Evolutionary conservation across 2,888 invertebrate genomes (phyloP).

Genomic region (Drosophila basisetae): DNA sequence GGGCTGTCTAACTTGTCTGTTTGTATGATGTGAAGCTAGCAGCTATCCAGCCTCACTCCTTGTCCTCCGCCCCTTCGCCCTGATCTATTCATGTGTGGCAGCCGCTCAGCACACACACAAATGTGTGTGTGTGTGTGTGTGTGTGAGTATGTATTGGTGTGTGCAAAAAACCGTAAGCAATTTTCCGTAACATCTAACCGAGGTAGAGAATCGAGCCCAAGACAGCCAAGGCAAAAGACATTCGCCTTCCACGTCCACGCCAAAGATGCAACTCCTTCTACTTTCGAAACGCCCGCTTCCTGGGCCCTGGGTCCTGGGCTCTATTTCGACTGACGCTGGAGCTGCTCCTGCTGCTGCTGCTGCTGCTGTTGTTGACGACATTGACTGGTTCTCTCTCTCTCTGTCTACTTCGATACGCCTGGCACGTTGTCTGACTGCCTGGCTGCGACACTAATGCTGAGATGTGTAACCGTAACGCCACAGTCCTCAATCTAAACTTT

Average conservation of each 20-base stretch:
- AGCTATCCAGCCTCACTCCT: slow-evolving; percentile 32
- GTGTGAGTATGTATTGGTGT: slow-evolving; percentile 48
- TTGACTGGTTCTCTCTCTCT: slow-evolving; percentile 62
- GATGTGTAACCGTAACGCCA: slow-evolving; percentile 67
- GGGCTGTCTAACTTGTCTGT: slow-evolving; percentile 80
- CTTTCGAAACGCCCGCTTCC: slow-evolving; percentile 15
- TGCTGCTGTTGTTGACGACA: slow-evolving; percentile 64
- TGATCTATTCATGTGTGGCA: slow-evolving; percentile 70
- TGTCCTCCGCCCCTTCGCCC: not conserved
- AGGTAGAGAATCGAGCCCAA: slow-evolving; percentile 54
- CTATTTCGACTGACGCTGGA: slow-evolving; percentile 11
- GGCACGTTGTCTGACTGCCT: slow-evolving; percentile 67
- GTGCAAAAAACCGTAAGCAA: slow-evolving; percentile 80
- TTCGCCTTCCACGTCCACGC: slow-evolving; percentile 40
- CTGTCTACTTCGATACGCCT: slow-evolving; percentile 66
- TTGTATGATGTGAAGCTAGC: slow-evolving; percentile 74
- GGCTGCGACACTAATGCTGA: slow-evolving; percentile 76
- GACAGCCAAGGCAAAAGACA: slow-evolving; percentile 65
- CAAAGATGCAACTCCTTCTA: slow-evolving; percentile 49
- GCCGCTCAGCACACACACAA: slow-evolving; percentile 23
- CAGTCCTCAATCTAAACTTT: slow-evolving; percentile 37
- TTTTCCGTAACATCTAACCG: slow-evolving; percentile 81
- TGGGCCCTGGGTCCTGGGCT: slow-evolving; percentile 12
- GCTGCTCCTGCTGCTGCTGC: not conserved
- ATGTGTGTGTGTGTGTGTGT: slow-evolving; percentile 42